Evolutionary conservation across 2,888 invertebrate species (phyloP).

Genomic region (Lithodes maja): DNA sequence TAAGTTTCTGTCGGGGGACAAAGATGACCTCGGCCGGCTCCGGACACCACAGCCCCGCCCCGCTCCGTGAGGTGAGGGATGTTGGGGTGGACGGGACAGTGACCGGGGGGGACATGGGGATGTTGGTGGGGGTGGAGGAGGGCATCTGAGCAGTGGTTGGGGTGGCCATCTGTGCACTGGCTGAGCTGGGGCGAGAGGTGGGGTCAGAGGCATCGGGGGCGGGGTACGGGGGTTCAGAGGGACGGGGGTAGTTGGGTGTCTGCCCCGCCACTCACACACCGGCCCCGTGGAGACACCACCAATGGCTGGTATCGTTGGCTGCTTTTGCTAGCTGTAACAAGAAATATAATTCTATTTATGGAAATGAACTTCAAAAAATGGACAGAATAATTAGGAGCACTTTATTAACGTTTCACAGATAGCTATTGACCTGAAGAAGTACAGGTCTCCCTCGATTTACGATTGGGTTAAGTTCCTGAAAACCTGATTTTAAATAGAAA

Average conservation of each 20-base stretch:
- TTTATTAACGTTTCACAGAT: too few relatives aligned
- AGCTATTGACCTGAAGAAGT: too few relatives aligned
- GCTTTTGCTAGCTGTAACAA: slow-evolving; percentile 44
- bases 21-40: slow-evolving; percentile 72
- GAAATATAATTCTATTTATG: too few relatives aligned
- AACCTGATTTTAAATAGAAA: too few relatives aligned
- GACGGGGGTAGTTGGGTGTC: slow-evolving; percentile 22
- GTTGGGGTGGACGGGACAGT: slow-evolving; percentile 62
- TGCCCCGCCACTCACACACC: slow-evolving; percentile 45
- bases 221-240: slow-evolving; percentile 26
- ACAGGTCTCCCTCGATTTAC: too few relatives aligned
- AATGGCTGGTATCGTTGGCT: slow-evolving; percentile 52
- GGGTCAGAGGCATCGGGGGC: not conserved
- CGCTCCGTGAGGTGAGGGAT: slow-evolving; percentile 11
- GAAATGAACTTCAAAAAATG: too few relatives aligned
- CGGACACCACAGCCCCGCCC: slow-evolving; percentile 3
- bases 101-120: slow-evolving; percentile 41
- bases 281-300: slow-evolving; percentile 43
- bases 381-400: too few relatives aligned
- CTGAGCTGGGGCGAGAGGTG: not conserved
- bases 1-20: slow-evolving; percentile 81
- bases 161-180: not conserved
- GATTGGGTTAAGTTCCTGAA: too few relatives aligned
- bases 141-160: not conserved
- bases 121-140: not conserved